A percentile compares a stretch with the other conserved stretches of the same genome.
Conservation (phyloP, 2,888 invertebrate species). For the Aromia moschata region DNA sequence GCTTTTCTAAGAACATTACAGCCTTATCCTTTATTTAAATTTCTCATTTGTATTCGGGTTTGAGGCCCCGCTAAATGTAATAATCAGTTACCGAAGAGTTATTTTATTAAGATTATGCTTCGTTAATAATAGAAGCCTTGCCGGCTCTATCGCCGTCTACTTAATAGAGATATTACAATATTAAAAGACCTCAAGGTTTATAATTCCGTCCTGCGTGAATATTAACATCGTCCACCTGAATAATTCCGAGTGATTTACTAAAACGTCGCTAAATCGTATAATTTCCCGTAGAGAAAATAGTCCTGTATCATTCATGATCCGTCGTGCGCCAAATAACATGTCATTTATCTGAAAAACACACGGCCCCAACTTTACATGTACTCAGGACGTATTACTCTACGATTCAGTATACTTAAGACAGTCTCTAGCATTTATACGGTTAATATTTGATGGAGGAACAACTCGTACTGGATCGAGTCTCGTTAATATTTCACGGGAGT, state of each 20-base stretch:
- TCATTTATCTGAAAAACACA: conserved; percentile 27
- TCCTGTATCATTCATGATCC: conserved; percentile 12
- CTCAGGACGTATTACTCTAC: conserved; percentile 33
- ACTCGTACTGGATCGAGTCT: conserved; percentile 30
- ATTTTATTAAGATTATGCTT: conserved; percentile 3
- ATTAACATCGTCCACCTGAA: conserved; percentile 10
- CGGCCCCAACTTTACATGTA: conserved; percentile 24
- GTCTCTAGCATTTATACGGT: conserved; percentile 39
- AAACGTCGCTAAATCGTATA: conserved; percentile 9
- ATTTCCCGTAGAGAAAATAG: conserved; percentile 21
- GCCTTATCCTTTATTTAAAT: too few species aligned
- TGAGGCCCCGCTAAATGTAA: too few species aligned
- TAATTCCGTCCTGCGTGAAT: conserved; percentile 8
- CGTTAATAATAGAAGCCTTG: conserved; percentile 13
- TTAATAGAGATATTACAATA: conserved; percentile 12
- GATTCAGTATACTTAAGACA: conserved; percentile 35
- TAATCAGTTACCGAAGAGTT: too few species aligned
- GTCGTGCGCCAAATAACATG: conserved; percentile 23
- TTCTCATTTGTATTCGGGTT: too few species aligned
- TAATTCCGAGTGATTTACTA: conserved; percentile 9
- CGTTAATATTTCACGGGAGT: conserved; percentile 39
- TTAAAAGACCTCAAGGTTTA: conserved; percentile 6
- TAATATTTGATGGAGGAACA: conserved; percentile 38
- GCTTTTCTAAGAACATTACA: too few species aligned
- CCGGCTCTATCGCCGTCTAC: not conserved